These are phyloP conservation scores for Aleadryas rufinucha DNA, from an alignment of 2,113 vertebrate species.

Conservation along the genomic window DNA sequence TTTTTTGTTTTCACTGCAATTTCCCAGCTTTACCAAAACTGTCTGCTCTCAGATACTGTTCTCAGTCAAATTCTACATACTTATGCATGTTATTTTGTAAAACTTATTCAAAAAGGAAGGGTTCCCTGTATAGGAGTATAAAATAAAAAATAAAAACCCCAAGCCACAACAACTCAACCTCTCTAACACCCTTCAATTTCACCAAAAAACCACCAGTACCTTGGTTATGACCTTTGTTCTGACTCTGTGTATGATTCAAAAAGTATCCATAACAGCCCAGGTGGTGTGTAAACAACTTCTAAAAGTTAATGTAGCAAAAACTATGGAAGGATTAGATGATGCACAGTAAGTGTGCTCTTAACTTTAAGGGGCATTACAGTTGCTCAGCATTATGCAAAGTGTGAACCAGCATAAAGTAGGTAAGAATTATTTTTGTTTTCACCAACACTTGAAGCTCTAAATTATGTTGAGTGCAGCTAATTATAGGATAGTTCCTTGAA, in stretches of 20 bases:
- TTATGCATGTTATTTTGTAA: not conserved
- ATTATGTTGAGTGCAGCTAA: not conserved
- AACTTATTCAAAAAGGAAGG: not conserved
- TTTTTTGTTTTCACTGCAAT: not conserved
- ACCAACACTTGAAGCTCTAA: conserved; percentile 7
- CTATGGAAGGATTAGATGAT: not conserved
- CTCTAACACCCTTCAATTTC: not conserved
- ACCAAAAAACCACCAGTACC: not conserved
- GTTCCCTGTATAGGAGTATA: not conserved
- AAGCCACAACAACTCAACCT: not conserved
- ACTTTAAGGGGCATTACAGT: not conserved
- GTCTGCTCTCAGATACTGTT: not conserved
- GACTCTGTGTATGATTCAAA: not conserved
- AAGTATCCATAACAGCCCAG: not conserved
- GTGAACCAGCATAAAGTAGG: not conserved
- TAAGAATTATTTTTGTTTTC: conserved; percentile 43
- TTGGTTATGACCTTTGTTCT: not conserved
- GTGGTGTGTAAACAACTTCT: not conserved
- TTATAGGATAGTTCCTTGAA: not conserved
- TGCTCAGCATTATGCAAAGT: not conserved
- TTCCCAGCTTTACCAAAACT: not conserved
- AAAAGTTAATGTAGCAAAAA: not conserved
- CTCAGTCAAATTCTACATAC: not conserved
- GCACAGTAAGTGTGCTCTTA: not conserved
- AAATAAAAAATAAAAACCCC: not conserved